These are phyloP conservation scores for Tryphoninae sp. DNA, from an alignment of 2,888 invertebrate species.

Conservation along the genomic window DNA sequence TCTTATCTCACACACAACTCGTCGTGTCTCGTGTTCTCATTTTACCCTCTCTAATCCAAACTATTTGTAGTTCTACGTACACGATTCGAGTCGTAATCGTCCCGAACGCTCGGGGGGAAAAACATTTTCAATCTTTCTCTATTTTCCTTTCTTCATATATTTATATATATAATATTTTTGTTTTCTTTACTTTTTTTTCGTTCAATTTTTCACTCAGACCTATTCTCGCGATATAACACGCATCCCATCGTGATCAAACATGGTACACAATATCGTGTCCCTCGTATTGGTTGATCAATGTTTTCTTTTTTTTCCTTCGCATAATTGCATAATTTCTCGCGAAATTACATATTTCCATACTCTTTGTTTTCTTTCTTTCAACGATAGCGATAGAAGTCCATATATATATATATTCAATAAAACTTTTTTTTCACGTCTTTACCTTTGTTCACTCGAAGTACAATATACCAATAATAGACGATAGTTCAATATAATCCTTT, in stretches of 20 bases:
- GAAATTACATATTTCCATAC: slow-evolving; percentile 56
- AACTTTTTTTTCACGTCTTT: slow-evolving; percentile 68
- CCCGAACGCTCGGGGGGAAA: slow-evolving; percentile 50
- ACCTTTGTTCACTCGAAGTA: slow-evolving; percentile 70
- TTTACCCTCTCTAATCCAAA: slow-evolving; percentile 64
- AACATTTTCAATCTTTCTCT: slow-evolving; percentile 28
- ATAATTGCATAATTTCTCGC: slow-evolving; percentile 35
- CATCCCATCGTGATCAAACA: slow-evolving; percentile 41
- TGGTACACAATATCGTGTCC: slow-evolving; percentile 34
- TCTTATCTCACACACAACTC: slow-evolving; percentile 50
- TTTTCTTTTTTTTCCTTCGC: slow-evolving; percentile 49
- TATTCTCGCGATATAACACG: slow-evolving; percentile 42
- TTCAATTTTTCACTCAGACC: slow-evolving; percentile 27
- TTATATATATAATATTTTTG: not conserved
- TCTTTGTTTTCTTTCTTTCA: slow-evolving; percentile 71
- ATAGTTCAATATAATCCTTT: slow-evolving; percentile 72
- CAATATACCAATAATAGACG: slow-evolving; percentile 75
- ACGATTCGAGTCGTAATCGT: slow-evolving; percentile 64
- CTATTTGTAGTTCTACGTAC: slow-evolving; percentile 59
- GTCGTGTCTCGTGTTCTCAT: slow-evolving; percentile 51
- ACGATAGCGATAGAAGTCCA: slow-evolving; percentile 79
- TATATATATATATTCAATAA: slow-evolving; percentile 74
- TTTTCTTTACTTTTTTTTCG: too few relatives aligned
- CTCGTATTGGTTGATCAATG: slow-evolving; percentile 39
- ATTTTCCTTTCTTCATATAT: slow-evolving; percentile 14